phyloP scores from a whole-genome alignment of 2,888 invertebrate genomes.

The Agrilus biguttatus region DNA sequence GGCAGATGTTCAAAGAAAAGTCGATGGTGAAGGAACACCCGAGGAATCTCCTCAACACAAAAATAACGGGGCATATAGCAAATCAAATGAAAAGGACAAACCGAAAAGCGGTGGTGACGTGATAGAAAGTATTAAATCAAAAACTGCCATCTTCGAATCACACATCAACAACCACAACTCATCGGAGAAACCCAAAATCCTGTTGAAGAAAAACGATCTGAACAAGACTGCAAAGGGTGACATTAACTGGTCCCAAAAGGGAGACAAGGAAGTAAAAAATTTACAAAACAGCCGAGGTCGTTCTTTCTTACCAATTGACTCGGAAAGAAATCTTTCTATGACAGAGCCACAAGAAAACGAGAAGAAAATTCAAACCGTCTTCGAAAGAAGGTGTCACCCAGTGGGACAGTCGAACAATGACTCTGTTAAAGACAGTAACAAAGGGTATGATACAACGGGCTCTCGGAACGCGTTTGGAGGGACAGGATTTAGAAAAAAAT shows the following conservation, averaged over 20 bases:
- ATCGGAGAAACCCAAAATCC: too few species aligned
- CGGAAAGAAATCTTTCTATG: too few species aligned
- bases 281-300: too few species aligned
- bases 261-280: slow-evolving; percentile 4
- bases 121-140: slow-evolving; percentile 9
- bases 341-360: too few species aligned
- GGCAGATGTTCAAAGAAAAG: slow-evolving; percentile 1
- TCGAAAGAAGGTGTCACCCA: too few species aligned
- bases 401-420: slow-evolving; percentile 2
- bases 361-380: too few species aligned
- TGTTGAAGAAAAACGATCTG: too few species aligned
- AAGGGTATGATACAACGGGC: background rate
- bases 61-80: too few species aligned
- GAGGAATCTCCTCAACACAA: background rate
- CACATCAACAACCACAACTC: slow-evolving; percentile 7
- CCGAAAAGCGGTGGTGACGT: slow-evolving; percentile 1
- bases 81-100: too few species aligned
- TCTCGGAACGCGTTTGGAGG: background rate
- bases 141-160: slow-evolving; percentile 13
- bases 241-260: background rate
- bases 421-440: slow-evolving; percentile 3
- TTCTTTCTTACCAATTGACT: too few species aligned
- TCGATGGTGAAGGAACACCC: background rate
- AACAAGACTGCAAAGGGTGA: too few species aligned
- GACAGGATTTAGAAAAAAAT: background rate